These are phyloP conservation scores for Blera fallax DNA, from an alignment of 2,888 invertebrate species.

Conservation along the genomic window DNA sequence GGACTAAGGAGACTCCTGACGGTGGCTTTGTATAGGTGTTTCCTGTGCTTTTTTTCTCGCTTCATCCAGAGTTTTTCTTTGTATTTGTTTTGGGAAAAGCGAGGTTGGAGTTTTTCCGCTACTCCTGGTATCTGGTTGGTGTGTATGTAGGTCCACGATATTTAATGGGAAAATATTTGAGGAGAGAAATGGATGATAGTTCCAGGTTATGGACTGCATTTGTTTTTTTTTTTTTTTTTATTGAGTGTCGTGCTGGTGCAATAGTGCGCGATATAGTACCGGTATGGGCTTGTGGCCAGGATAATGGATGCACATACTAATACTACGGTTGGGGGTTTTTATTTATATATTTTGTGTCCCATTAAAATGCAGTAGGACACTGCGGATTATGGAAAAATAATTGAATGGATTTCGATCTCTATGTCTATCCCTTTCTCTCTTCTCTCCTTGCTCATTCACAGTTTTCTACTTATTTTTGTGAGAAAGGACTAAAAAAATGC, in stretches of 20 bases:
- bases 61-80: neutral
- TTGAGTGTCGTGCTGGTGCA: conserved; percentile 24
- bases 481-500: neutral
- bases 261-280: conserved; percentile 34
- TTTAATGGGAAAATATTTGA: conserved; percentile 70
- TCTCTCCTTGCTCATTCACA: neutral
- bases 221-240: conserved; percentile 14
- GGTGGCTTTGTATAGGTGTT: conserved; percentile 1
- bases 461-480: neutral
- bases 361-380: conserved; percentile 59
- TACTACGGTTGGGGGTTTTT: neutral
- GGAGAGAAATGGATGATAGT: conserved; percentile 53
- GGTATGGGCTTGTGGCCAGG: conserved; percentile 39
- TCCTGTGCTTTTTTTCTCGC: neutral
- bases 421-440: neutral
- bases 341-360: neutral
- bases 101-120: neutral
- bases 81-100: neutral
- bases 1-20: neutral
- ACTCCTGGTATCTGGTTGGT: conserved; percentile 14
- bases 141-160: conserved; percentile 40
- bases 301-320: conserved; percentile 52
- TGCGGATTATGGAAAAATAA: conserved; percentile 67
- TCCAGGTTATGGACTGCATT: conserved; percentile 41
- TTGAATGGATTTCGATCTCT: conserved; percentile 65